Percentiles rank a stretch among this genome's conserved stretches.
Conservation (phyloP, 2,888 invertebrate genomes). For the Cosmopolites sordidus region DNA sequence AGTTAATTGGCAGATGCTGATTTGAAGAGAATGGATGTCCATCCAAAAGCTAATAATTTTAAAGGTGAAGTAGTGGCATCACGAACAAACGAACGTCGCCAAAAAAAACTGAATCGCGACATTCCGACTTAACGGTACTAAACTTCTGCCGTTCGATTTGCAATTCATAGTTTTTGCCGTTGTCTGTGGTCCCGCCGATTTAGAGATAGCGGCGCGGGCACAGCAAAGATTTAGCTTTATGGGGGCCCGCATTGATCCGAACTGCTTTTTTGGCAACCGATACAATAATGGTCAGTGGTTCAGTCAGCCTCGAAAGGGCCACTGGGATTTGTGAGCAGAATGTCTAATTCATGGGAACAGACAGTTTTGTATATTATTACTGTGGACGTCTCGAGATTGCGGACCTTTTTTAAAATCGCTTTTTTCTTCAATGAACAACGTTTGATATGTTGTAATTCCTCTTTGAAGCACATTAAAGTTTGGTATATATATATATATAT, state of each 20-base stretch:
- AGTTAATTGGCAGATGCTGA: too few relatives aligned
- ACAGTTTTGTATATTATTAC: slow-evolving; percentile 33
- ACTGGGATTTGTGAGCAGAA: slow-evolving; percentile 40
- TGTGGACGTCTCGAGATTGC: neutral
- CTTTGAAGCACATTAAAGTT: too few relatives aligned
- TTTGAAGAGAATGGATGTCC: too few relatives aligned
- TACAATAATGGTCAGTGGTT: slow-evolving; percentile 22
- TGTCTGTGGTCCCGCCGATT: slow-evolving; percentile 27
- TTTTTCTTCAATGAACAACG: too few relatives aligned
- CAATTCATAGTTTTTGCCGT: slow-evolving; percentile 35
- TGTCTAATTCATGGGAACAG: slow-evolving; percentile 47
- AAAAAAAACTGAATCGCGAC: neutral
- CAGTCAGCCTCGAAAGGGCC: slow-evolving; percentile 23
- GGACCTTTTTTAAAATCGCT: neutral
- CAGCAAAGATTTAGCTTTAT: slow-evolving; percentile 36
- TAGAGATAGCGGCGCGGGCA: slow-evolving; percentile 37
- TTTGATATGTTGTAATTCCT: too few relatives aligned
- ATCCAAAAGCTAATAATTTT: too few relatives aligned
- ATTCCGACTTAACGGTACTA: slow-evolving; percentile 29
- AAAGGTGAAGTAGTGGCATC: too few relatives aligned
- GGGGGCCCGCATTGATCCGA: slow-evolving; percentile 39
- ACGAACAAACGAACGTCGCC: too few relatives aligned
- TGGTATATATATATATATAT: too few relatives aligned
- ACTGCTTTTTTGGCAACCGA: slow-evolving; percentile 36
- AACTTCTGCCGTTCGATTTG: slow-evolving; percentile 28